phyloP scores from a whole-genome alignment of 2,113 vertebrate genomes.

The Neofelis nebulosa region DNA sequence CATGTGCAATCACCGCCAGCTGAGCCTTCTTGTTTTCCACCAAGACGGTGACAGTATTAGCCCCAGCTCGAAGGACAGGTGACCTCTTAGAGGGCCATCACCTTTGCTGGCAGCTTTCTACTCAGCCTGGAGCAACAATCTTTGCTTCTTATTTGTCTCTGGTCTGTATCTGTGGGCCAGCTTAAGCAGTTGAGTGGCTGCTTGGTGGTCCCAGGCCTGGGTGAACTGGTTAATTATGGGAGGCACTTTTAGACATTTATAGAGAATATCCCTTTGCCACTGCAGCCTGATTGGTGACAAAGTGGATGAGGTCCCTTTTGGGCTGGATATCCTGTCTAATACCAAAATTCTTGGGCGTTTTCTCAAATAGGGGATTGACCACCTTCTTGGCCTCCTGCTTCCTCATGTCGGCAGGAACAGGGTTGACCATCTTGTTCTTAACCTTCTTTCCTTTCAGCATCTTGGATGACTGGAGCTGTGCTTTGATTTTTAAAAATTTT shows the following conservation, averaged over 20 bases:
- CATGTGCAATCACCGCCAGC: not conserved
- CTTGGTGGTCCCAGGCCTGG: not conserved
- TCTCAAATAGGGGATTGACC: not conserved
- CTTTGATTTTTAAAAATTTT: not conserved
- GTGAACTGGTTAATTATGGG: not conserved
- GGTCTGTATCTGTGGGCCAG: not conserved
- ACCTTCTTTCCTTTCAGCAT: not conserved
- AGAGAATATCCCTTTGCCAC: not conserved
- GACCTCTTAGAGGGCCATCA: not conserved
- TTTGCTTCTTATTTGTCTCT: not conserved
- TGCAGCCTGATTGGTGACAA: not conserved
- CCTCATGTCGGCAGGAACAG: not conserved
- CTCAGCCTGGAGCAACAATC: not conserved
- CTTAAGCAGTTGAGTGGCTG: not conserved
- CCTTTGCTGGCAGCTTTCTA: not conserved
- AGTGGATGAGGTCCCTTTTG: not conserved
- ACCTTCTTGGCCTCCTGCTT: not conserved
- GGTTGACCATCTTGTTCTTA: not conserved
- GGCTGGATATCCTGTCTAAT: not conserved
- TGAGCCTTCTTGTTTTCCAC: not conserved
- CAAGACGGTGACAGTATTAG: not conserved
- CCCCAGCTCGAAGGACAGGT: not conserved
- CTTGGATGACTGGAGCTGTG: not conserved
- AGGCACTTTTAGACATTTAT: not conserved
- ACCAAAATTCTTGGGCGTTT: not conserved